Evolutionary conservation across 2,113 vertebrate species (phyloP), one percentile per base, ranked within the genome.

Genomic region (Vidua chalybeata): DNA sequence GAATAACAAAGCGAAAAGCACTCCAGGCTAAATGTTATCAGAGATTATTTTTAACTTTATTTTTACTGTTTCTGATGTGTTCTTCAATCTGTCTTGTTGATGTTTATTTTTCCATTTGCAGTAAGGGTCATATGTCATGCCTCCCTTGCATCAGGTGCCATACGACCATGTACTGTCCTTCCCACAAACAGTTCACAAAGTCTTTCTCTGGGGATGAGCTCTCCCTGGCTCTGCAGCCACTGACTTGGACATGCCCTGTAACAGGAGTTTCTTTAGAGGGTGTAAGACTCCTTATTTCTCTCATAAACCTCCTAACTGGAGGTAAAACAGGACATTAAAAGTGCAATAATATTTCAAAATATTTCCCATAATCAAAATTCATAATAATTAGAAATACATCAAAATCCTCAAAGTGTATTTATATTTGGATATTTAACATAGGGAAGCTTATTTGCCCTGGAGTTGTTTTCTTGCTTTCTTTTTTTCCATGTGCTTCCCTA

Each of bases 31-130:
- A 89, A 96, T 95, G 96, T 87, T 97, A 72, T 28, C 86, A 94
- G 80, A 18, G 89, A 96, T 97, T 94, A 97, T 84, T 93, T 95
- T 93, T 92, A 87, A 95, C 64, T 80, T 78, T 59, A 31, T 69
- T 97, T 96, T 95, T 97, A 97, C 89, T 33, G 52, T 72, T 97
- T 95, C 86, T 96, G 95, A 97, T 97, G 93, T 95, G 93, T 78
- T 94, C 94, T 97, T 97, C 84, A 72, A 7, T 92, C 95, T 97
- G 96, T 95, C 95, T 96, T 91, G 76, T 96, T 94, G 96, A 97
- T 97, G 94, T 95, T 96, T 97, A 59, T 90, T 89, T 94, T 94
- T 19, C 77, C 0, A 0, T 92, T 92, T 86, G 43, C 94, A 85
- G 37, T 87, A 90, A 87, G 96, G 95, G 95, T 97, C 91, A 78